Percentiles rank a stretch among this genome's conserved stretches.
These are phyloP conservation scores for Acanthacorydalis orientalis DNA, from an alignment of 2,888 invertebrate genomes.

Conservation along the genomic window DNA sequence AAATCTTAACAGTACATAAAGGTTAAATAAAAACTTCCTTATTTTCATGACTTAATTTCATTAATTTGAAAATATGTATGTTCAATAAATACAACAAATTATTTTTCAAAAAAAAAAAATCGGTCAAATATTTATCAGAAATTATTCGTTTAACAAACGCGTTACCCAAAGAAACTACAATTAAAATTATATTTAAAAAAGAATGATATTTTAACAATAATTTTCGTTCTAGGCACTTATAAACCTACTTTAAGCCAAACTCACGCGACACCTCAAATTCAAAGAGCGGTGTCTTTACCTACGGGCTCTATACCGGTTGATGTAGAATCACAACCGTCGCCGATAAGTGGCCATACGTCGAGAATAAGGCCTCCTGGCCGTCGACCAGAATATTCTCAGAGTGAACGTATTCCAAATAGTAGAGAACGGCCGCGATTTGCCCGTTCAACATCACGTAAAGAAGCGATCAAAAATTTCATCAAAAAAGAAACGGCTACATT, in stretches of 20 bases:
- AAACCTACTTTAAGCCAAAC: slow-evolving; percentile 1
- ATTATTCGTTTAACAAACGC: no score
- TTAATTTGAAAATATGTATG: no score
- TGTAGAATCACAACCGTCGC: slow-evolving; percentile 3
- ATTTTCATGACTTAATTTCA: no score
- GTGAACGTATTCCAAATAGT: slow-evolving; percentile 13
- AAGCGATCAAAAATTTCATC: slow-evolving; percentile 43
- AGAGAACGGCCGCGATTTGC: slow-evolving; percentile 22
- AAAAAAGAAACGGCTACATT: slow-evolving; percentile 68
- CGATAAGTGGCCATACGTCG: background rate
- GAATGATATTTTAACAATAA: no score
- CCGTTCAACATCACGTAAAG: slow-evolving; percentile 25
- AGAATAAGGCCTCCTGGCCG: slow-evolving; percentile 5
- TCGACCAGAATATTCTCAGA: slow-evolving; percentile 9
- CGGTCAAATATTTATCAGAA: no score
- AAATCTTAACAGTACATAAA: no score
- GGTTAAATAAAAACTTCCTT: no score
- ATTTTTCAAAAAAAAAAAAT: no score
- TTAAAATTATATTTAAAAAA: no score
- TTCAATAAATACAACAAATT: no score
- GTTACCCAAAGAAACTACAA: no score
- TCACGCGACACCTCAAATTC: slow-evolving; percentile 13
- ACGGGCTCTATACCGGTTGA: slow-evolving; percentile 15
- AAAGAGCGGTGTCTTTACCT: slow-evolving; percentile 18
- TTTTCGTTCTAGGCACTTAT: no score